phyloP scores from a whole-genome alignment of 2,888 invertebrate genomes.

The Ceriagrion tenellum region DNA sequence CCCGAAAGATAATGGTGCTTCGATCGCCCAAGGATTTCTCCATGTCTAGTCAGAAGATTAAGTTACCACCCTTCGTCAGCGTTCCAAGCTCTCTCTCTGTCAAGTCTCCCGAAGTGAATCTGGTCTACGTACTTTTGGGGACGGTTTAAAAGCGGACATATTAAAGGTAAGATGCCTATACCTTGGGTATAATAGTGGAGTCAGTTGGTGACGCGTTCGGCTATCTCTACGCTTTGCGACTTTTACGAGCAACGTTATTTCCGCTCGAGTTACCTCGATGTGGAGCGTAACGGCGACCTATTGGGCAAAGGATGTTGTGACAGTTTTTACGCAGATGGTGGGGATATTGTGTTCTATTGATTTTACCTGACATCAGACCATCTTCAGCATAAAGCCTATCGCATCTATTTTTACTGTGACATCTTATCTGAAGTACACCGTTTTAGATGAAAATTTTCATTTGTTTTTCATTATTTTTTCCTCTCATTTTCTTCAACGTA shows the following conservation, averaged over 20 bases:
- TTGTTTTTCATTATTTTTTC: no score
- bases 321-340: neutral
- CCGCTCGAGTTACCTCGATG: neutral
- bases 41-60: no score
- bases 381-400: no score
- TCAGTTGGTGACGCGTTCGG: neutral
- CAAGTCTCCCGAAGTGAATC: neutral
- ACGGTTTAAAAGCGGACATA: neutral
- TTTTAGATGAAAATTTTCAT: no score
- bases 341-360: neutral
- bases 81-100: no score
- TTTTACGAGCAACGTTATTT: neutral
- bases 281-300: neutral
- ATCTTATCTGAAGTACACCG: no score
- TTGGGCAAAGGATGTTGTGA: neutral
- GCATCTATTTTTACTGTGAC: no score
- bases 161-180: neutral
- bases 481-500: no score
- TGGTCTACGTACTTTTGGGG: neutral
- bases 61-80: no score
- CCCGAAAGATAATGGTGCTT: no score
- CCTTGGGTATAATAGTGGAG: neutral
- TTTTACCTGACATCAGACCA: no score
- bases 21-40: no score
- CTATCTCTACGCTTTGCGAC: neutral